These are phyloP conservation scores for Philypnodon macrostomus DNA, from an alignment of 2,797 vertebrate genomes.

Conservation along the genomic window DNA sequence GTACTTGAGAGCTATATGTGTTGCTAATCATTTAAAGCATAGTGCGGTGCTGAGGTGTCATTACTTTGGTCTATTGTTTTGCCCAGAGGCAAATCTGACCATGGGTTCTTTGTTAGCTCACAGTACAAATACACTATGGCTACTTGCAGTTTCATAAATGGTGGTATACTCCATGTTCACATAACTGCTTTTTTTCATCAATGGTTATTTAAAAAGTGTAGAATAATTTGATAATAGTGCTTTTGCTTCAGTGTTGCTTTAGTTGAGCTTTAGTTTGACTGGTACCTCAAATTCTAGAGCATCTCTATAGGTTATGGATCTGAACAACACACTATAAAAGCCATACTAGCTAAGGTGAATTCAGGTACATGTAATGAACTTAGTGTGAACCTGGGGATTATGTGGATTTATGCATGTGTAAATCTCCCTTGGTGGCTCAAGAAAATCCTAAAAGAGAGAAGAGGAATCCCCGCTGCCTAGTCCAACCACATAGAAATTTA, in stretches of 20 bases:
- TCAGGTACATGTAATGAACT: conserved; percentile 39
- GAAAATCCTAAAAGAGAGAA: conserved; percentile 28
- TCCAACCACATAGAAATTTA: no score
- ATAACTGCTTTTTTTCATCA: background rate
- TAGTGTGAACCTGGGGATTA: conserved; percentile 54
- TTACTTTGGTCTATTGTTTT: background rate
- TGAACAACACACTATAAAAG: no score
- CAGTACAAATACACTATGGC: background rate
- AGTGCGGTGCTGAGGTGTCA: background rate
- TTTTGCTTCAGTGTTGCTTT: background rate
- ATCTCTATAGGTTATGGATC: background rate
- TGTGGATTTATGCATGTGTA: conserved; percentile 48
- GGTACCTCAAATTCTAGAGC: background rate
- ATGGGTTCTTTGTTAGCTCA: conserved; percentile 1
- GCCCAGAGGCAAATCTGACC: background rate
- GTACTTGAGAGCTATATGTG: background rate
- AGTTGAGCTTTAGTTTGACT: background rate
- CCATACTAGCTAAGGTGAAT: conserved; percentile 10
- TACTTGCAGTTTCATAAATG: background rate
- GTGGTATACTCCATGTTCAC: background rate
- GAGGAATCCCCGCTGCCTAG: conserved; percentile 2
- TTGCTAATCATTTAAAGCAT: background rate
- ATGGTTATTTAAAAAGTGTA: background rate
- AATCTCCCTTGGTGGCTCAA: conserved; percentile 23
- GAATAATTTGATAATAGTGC: no score